A percentile compares a stretch with the other conserved stretches of the same genome.
phyloP scores from a whole-genome alignment of 1,140 invertebrate genomes.

The Calephelis nemesis region DNA sequence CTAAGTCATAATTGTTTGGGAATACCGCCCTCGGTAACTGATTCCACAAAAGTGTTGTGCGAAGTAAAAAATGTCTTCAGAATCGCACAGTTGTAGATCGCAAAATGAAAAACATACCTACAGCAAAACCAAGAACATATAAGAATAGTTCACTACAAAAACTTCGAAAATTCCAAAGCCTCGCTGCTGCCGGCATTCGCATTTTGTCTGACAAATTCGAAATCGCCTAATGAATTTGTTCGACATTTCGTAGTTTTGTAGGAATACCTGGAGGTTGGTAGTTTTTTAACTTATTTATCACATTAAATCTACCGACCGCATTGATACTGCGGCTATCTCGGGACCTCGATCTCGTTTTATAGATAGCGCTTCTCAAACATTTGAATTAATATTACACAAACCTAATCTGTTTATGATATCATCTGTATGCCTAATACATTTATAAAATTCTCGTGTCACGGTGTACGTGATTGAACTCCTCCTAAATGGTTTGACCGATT shows the following conservation, averaged over 20 bases:
- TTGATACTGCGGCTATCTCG: constrained; percentile 57
- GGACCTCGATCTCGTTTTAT: constrained; percentile 43
- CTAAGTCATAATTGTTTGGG: no score
- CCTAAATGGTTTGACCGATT: no score
- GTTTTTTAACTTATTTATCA: constrained; percentile 41
- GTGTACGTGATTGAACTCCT: no score
- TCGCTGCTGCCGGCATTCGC: constrained; percentile 9
- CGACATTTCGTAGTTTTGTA: constrained; percentile 38
- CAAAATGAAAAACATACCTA: no score
- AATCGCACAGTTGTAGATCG: no score
- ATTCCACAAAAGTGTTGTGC: no score
- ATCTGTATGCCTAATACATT: no score
- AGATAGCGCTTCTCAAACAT: constrained; percentile 34
- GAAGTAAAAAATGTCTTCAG: no score
- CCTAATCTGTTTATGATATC: no score
- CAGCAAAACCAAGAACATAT: neutral
- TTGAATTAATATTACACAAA: neutral
- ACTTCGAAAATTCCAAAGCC: constrained; percentile 13
- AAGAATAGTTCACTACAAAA: neutral
- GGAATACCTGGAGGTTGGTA: constrained; percentile 40
- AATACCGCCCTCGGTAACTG: no score
- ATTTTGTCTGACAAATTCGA: constrained; percentile 56
- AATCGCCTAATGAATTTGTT: constrained; percentile 58
- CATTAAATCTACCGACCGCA: constrained; percentile 48
- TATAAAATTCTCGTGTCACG: no score